phyloP scores from a whole-genome alignment of 2,888 invertebrate genomes.

The Epinotia ramella region DNA sequence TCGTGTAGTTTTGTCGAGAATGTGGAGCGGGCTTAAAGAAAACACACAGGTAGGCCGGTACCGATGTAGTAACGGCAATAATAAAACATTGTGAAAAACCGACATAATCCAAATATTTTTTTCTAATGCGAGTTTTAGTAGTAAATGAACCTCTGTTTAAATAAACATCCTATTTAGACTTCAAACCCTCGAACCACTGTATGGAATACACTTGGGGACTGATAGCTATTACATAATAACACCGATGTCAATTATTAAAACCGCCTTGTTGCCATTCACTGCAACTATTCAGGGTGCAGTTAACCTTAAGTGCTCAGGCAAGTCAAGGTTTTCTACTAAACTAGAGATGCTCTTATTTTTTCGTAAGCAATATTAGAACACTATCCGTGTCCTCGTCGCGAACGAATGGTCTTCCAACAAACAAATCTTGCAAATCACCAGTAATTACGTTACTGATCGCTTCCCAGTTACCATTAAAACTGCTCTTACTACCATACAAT shows the following conservation, averaged over 20 bases:
- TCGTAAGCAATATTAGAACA: not conserved
- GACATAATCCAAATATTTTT: no score
- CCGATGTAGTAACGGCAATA: no score
- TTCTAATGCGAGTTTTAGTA: no score
- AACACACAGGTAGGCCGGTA: no score
- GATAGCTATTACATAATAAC: constrained; percentile 26
- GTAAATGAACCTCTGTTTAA: no score
- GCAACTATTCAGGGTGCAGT: constrained; percentile 12
- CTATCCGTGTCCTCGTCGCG: constrained; percentile 14
- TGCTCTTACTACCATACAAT: constrained; percentile 20
- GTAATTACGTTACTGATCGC: constrained; percentile 37
- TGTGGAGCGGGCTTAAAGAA: no score
- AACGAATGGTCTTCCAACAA: constrained; percentile 33
- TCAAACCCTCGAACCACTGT: not conserved
- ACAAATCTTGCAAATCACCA: constrained; percentile 30
- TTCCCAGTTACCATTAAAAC: constrained; percentile 21
- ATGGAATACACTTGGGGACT: not conserved
- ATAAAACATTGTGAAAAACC: no score
- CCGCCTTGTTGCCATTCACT: constrained; percentile 17
- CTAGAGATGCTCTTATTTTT: constrained; percentile 11
- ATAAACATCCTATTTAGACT: no score
- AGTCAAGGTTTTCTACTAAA: constrained; percentile 6
- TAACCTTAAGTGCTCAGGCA: constrained; percentile 15
- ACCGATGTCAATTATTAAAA: constrained; percentile 18
- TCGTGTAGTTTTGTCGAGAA: no score